A percentile compares a stretch with the other conserved stretches of the same genome.
phyloP scores from a whole-genome alignment of 1,140 invertebrate species.

The Neodiprion virginianus region DNA sequence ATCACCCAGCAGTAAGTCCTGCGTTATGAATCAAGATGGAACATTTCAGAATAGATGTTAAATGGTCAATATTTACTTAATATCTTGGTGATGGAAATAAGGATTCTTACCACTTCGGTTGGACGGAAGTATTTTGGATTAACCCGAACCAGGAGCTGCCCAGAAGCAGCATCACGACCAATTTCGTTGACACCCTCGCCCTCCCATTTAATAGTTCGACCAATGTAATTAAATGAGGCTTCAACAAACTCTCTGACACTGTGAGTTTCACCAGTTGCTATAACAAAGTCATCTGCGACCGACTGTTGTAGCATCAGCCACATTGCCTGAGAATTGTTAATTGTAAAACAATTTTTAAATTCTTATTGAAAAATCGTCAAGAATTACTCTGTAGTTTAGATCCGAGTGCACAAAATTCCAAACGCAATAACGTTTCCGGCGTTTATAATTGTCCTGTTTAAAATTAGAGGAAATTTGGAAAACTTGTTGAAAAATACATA shows the following conservation, averaged over 20 bases:
- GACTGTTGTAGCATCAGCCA: conserved; percentile 99
- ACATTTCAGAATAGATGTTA: conserved; percentile 19
- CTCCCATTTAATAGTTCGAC: conserved; percentile 81
- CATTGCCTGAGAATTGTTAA: conserved; percentile 82
- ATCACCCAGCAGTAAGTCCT: conserved; percentile 91
- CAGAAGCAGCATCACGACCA: conserved; percentile 84
- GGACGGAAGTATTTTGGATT: conserved; percentile 97
- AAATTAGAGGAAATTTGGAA: neutral
- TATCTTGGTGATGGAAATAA: neutral
- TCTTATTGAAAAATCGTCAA: neutral
- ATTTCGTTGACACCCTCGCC: conserved; percentile 87
- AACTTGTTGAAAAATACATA: conserved; percentile 15
- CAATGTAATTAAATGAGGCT: conserved; percentile 84
- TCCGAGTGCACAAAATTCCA: too few species aligned
- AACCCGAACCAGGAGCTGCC: conserved; percentile 84
- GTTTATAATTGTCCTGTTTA: too few species aligned
- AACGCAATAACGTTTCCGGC: neutral
- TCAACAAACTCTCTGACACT: conserved; percentile 98
- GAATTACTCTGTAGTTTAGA: too few species aligned
- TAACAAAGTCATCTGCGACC: conserved; percentile 94
- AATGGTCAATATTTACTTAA: conserved; percentile 17
- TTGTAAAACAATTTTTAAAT: conserved; percentile 11
- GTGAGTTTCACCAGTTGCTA: conserved; percentile 94
- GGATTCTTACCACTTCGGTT: conserved; percentile 91
- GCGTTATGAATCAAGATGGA: conserved; percentile 32